Evolutionary conservation across 2,888 invertebrate genomes (phyloP), one percentile per base, ranked within the genome.

Genomic region (Eupithecia tripunctaria): DNA sequence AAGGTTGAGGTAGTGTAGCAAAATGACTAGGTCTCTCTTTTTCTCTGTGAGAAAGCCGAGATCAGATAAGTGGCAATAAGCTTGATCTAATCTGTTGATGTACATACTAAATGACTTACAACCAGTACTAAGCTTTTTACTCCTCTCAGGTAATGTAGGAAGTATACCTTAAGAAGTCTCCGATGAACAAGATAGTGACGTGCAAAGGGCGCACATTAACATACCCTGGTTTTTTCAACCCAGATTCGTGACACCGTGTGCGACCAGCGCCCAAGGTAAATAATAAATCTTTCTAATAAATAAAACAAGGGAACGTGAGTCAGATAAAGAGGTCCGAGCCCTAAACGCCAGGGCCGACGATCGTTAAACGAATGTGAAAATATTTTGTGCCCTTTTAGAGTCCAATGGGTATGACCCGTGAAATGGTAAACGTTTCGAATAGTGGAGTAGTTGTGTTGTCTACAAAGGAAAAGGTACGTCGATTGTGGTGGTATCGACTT

Each of bases 211-310:
- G 83, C 85, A 86, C 90, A 94, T 94, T 94, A 93, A 87, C 93
- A 93, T 93, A 91, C 87, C 88, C 91, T 85, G 81, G 88, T 92
- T 93, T 92, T 92, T 89, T 86, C 84, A 82, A 90, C 84, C 88
- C 89, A 89, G 85, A 89, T 91, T 94, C 94, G 94, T 93, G 93
- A 94, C 91, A 89, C 93, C 93, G 94, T 94, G 94, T 93, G 94
- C 88, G 94, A 85, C 84, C 85, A 88, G 91, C 88, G 93, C 84
- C 84, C 85, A 88, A 85, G 90, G 93, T 93, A 93, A 94, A 93
- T 93, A 94, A 94, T 93, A 94, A 94, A 94, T 94, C 91, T 92
- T 92, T 93, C 93, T 93, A 94, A 94, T 94, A 94, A 94, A 93
- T 94, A 93, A 93, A 94, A 93, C 92, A 93, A 91, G 90, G 91